Base-by-base conservation (phyloP, 2,797 vertebrate species). In the Melanotaenia nigrans region DNA sequence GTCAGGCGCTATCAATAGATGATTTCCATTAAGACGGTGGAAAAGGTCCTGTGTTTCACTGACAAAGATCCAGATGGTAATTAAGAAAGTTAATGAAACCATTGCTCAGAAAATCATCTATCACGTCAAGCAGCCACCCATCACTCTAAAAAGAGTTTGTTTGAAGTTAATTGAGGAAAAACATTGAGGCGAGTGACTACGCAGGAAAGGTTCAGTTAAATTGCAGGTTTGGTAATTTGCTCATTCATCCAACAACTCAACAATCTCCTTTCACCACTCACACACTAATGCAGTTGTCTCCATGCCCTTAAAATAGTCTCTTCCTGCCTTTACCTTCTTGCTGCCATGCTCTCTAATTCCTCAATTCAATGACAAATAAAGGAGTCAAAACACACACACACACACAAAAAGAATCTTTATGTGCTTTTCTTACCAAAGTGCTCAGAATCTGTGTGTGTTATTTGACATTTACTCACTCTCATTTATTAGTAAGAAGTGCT, bases 1-100 rank as follows among this genome's bases (percentile, higher is more conserved):
- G 70, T 77, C 83, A 81, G 73, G 75, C 60, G 49, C 38, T 5
- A 36, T 65, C 56, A 13, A 62, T 72, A 81, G 78, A 62, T 33
- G 11, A 84, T 89, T 88, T 83, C 77, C 83, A 82, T 87, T 83
- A 75, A 77, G 76, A 55, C 32, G 10, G 74, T 71, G 78, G 68
- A 80, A 58, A 87, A 85, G 67, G 77, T 75, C 79, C 72, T 4
- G 57, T 38, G 62, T 83, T 71, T 79, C 59, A 63, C 63, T 32
- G 82, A 76, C 66, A 72, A 63, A 66, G 24, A 79, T 84, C 82
- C 79, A 76, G 61, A 73, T 78, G 83, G 71, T 75, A 81, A 84
- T 77, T 81, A 78, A 67, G 66, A 74, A 77, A 78, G 53, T 40
- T 76, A 78, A 79, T 72, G 62, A 75, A 81, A 75, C 68, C 9